These are phyloP conservation scores for Hermaeophaga mercurialis DNA, from an alignment of 2,888 invertebrate genomes.

Conservation along the genomic window DNA sequence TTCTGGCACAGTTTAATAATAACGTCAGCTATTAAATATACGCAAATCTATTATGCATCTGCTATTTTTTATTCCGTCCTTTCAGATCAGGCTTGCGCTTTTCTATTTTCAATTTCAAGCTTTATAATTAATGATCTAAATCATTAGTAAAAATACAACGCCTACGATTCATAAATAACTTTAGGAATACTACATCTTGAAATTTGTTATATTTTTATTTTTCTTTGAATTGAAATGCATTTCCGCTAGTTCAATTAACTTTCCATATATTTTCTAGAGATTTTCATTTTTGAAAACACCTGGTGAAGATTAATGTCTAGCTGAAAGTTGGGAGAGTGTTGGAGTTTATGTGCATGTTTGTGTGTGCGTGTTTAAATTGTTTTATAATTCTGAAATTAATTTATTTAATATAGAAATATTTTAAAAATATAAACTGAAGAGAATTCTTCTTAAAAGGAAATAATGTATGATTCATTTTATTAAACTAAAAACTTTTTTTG, in stretches of 20 bases:
- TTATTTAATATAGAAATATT: no score
- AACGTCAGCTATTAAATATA: not conserved
- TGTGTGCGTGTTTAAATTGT: no score
- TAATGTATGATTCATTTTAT: no score
- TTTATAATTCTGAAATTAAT: no score
- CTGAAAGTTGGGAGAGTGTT: no score
- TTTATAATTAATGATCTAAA: not conserved
- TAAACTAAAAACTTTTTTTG: no score
- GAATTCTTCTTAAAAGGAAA: no score
- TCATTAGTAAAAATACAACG: not conserved
- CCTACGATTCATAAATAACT: not conserved
- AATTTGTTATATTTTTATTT: not conserved
- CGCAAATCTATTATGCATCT: constrained; percentile 1
- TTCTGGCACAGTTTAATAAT: not conserved
- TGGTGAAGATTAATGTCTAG: not conserved
- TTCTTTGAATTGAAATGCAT: not conserved
- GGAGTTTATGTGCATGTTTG: no score
- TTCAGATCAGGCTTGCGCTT: no score
- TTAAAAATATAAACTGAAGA: no score
- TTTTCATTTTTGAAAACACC: not conserved
- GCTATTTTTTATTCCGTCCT: not conserved
- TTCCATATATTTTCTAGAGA: not conserved
- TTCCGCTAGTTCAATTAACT: not conserved
- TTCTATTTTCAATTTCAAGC: not conserved
- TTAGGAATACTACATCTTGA: not conserved